A percentile compares a stretch with the other conserved stretches of the same genome.
phyloP scores from a whole-genome alignment of 2,888 invertebrate species.

The Andrena minutula region DNA sequence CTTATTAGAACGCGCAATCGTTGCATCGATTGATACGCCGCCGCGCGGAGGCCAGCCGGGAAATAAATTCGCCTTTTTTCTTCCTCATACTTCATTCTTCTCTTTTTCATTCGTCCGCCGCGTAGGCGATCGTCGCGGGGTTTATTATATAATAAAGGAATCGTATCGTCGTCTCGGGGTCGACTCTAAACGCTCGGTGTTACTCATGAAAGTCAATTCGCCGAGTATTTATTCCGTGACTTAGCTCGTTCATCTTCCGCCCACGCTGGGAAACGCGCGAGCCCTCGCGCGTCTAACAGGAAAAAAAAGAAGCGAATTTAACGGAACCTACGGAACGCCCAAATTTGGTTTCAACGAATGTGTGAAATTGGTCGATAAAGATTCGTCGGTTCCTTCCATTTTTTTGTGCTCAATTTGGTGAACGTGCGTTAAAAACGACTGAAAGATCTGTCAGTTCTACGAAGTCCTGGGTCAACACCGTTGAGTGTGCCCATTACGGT shows the following conservation, averaged over 20 bases:
- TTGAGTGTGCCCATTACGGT: slow-evolving; percentile 16
- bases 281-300: background rate
- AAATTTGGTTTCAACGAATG: background rate
- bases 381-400: background rate
- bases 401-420: background rate
- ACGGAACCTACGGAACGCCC: background rate
- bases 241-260: slow-evolving; percentile 25
- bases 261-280: background rate
- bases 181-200: slow-evolving; percentile 3
- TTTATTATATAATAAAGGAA: slow-evolving; percentile 32
- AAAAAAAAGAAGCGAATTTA: background rate
- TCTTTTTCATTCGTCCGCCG: background rate
- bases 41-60: slow-evolving; percentile 12
- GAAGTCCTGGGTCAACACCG: slow-evolving; percentile 15
- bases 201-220: slow-evolving; percentile 42
- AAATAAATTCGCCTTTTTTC: slow-evolving; percentile 41
- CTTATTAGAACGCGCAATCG: slow-evolving; percentile 38
- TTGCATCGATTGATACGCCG: slow-evolving; percentile 30
- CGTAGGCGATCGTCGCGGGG: background rate
- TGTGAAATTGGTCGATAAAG: background rate
- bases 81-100: background rate
- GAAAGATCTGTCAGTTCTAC: background rate
- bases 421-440: background rate
- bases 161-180: slow-evolving; percentile 21
- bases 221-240: slow-evolving; percentile 24